Evolutionary conservation across 2,888 invertebrate species (phyloP), one percentile per base, ranked within the genome.

Genomic region (Pardosa pseudoannulata): DNA sequence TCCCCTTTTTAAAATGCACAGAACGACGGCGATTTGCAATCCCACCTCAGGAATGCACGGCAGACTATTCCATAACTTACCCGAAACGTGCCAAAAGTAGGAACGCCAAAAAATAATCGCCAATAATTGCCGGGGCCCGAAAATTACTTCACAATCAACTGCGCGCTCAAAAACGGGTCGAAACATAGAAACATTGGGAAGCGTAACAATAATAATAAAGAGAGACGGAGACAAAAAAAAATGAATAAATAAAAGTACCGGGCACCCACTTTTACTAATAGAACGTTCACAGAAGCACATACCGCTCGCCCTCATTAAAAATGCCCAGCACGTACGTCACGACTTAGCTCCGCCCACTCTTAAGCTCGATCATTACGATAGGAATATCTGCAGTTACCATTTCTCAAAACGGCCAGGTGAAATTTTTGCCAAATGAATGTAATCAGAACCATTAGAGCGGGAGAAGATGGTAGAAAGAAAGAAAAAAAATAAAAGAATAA

Each of bases 291-390:
- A 72, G 72, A 56, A 67, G 68, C 29, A 64, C 82, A 68, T 79
- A 46, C 56, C 36, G 13, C 28, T 32, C 68, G 32, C 28, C n/a
- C 68, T 85, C 78, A 85, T 85, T 85, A 85, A 72, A 73, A 78
- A 85, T 85, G 78, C 83, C 28, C 39, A 41, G 65, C 83, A 85
- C 83, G 83, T 85, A 78, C 83, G 76, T 73, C 83, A 85, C 83
- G 83, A 85, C 67, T 78, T 85, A 39, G 78, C 83, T 78, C 83
- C 83, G 78, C 83, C 83, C 78, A 85, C 78, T 68, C 75, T 76
- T 83, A 73, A 85, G 83, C 73, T 64, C 56, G 78, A 85, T 85
- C 79, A 85, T 85, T 76, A 67, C 72, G 67, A 71, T 72, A 83
- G 72, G 62, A 62, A 67, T 64, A 74, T 81, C 50, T 68, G 74